Base-by-base conservation (phyloP, 2,888 invertebrate genomes). In the Campoplex capitator region DNA sequence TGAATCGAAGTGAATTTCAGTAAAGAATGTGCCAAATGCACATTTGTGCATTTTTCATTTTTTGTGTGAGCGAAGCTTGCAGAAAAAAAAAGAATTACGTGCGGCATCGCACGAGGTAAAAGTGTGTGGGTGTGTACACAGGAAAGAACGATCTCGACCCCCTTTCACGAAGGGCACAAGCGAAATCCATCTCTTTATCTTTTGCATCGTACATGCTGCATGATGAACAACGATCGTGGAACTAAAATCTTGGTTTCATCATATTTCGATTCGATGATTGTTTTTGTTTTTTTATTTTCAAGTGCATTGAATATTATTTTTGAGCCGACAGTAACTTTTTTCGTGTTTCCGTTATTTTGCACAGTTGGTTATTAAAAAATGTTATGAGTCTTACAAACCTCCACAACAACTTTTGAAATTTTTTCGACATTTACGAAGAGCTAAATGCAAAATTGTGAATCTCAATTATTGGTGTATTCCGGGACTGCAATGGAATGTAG, bases 81-180 rank as follows among this genome's bases (percentile, higher is more conserved):
- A 42, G 42, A 3, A 42, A 48, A 45, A 45, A 56, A 13, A 42
- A 56, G 9, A 18, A 45, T 16, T 42, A 45, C 45, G n/a, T 67
- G 54, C 56, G 6, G 48, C 32, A 56, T 56, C 54, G 76, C 23
- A 71, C 81, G 73, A 77, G 77, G 77, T 48, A 74, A 38, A 28
- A 73, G 23, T 32, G 65, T 81, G 54, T 65, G 23, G 38, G 45
- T 62, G 71, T 68, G 28, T 68, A 70, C 45, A 23, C 32, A 48
- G 7, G 32, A 32, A 28, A 71, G 67, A 35, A 79, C 83, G 79
- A 75, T 83, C 78, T 85, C 75, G 78, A 86, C 71, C 83, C 83
- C 79, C 23, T 86, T 83, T 79, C 67, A 56, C 73, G 75, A 83
- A 86, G 79, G 86, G 79, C 79, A 76, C 51, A 18, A 23, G 48